These are phyloP conservation scores for Hylaeus volcanicus DNA, from an alignment of 1,140 invertebrate genomes.

Conservation along the genomic window DNA sequence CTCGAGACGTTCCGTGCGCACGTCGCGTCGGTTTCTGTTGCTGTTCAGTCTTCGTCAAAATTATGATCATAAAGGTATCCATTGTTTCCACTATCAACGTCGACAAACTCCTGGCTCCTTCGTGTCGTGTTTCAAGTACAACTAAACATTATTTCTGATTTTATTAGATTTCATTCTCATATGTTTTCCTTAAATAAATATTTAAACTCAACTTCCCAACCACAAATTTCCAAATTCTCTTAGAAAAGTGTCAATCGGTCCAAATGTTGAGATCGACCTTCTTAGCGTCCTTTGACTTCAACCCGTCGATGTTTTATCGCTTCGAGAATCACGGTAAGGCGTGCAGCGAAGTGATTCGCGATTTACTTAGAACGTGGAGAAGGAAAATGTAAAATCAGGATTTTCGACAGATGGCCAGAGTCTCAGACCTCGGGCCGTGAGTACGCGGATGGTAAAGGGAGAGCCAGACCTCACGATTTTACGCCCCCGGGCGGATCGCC, in stretches of 20 bases:
- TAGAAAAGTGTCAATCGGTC: neutral
- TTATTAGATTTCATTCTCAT: too few relatives aligned
- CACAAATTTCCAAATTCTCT: too few relatives aligned
- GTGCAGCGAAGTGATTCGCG: slow-evolving; percentile 39
- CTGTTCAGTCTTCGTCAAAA: slow-evolving; percentile 49
- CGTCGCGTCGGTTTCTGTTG: slow-evolving; percentile 19
- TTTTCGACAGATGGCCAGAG: slow-evolving; percentile 77
- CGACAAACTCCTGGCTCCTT: too few relatives aligned
- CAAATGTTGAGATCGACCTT: neutral
- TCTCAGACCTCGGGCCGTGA: slow-evolving; percentile 76
- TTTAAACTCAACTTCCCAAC: too few relatives aligned
- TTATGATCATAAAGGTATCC: slow-evolving; percentile 32
- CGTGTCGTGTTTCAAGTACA: too few relatives aligned
- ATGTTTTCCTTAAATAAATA: too few relatives aligned
- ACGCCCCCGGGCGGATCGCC: slow-evolving; percentile 72
- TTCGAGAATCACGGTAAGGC: neutral
- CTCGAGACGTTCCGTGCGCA: slow-evolving; percentile 71
- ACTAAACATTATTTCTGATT: too few relatives aligned
- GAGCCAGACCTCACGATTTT: slow-evolving; percentile 75
- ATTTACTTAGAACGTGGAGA: slow-evolving; percentile 64
- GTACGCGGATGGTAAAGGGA: slow-evolving; percentile 61
- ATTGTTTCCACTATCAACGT: too few relatives aligned
- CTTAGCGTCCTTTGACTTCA: neutral
- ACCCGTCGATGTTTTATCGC: neutral
- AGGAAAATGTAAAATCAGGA: slow-evolving; percentile 77